Conservation (phyloP, 2,888 invertebrate species). For the Harpalus rubripes region DNA sequence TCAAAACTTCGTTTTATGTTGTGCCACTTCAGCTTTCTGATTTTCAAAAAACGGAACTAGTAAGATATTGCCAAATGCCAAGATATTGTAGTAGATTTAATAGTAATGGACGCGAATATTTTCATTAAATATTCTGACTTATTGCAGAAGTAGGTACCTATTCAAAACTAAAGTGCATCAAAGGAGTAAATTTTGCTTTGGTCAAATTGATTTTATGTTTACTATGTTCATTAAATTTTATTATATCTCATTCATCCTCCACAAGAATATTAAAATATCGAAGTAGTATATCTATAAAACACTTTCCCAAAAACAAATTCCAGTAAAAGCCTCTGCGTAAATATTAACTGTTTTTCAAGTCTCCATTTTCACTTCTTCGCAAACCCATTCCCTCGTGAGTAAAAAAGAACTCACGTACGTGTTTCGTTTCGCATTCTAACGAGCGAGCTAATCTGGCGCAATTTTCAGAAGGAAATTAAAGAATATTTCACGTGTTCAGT, state of each 20-base stretch:
- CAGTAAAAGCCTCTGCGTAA: not conserved
- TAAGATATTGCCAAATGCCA: too few species aligned
- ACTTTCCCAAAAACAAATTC: not conserved
- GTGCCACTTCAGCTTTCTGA: too few species aligned
- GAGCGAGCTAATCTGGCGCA: conserved; percentile 69
- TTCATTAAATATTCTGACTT: too few species aligned
- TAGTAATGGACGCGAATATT: too few species aligned
- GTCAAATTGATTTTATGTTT: too few species aligned
- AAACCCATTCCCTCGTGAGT: conserved; percentile 38
- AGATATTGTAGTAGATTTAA: too few species aligned
- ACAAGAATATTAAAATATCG: not conserved
- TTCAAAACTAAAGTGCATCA: too few species aligned
- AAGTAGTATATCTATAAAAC: not conserved
- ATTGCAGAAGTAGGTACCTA: too few species aligned
- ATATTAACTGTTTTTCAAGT: conserved; percentile 3
- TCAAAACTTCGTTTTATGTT: too few species aligned
- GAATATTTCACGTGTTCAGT: conserved; percentile 71
- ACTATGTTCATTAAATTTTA: not conserved
- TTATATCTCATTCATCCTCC: not conserved
- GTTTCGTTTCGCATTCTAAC: conserved; percentile 65
- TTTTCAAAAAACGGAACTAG: too few species aligned
- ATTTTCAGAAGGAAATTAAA: conserved; percentile 72
- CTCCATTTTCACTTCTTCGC: conserved; percentile 1
- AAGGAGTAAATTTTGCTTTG: too few species aligned
- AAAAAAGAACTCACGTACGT: conserved; percentile 52